phyloP scores from a whole-genome alignment of 2,113 vertebrate genomes.

The Phylloscopus trochiloides region DNA sequence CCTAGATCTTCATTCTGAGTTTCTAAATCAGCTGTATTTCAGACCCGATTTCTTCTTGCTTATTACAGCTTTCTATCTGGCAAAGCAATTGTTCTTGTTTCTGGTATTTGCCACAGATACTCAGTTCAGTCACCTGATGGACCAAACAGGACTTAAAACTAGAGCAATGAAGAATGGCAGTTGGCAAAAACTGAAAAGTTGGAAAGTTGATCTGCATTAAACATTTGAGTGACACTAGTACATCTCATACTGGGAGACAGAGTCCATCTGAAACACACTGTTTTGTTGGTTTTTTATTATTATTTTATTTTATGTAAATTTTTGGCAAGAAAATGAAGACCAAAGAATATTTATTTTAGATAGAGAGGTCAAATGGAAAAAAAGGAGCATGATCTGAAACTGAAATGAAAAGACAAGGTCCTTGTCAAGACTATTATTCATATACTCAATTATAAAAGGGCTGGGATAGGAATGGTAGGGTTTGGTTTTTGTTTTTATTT shows the following conservation, averaged over 20 bases:
- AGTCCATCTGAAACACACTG: not conserved
- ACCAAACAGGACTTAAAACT: not conserved
- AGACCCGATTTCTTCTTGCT: not conserved
- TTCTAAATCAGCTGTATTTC: not conserved
- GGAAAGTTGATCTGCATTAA: not conserved
- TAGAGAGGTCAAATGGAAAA: not conserved
- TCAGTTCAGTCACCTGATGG: not conserved
- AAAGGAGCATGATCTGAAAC: not conserved
- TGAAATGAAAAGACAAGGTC: not conserved
- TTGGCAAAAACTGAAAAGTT: not conserved
- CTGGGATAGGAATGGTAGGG: fast-evolving
- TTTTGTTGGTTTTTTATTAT: not conserved
- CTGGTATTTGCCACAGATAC: not conserved
- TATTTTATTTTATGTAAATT: not conserved
- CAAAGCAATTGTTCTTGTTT: not conserved
- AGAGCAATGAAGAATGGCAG: not conserved
- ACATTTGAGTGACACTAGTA: not conserved
- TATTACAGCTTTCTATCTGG: not conserved
- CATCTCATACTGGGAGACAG: not conserved
- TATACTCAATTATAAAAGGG: not conserved
- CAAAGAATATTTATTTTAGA: not conserved
- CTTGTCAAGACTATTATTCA: not conserved
- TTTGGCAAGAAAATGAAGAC: not conserved
- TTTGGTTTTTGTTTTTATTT: not conserved
- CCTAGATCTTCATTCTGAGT: not conserved